phyloP scores from a whole-genome alignment of 2,113 vertebrate genomes.

The Tragulus kanchil region DNA sequence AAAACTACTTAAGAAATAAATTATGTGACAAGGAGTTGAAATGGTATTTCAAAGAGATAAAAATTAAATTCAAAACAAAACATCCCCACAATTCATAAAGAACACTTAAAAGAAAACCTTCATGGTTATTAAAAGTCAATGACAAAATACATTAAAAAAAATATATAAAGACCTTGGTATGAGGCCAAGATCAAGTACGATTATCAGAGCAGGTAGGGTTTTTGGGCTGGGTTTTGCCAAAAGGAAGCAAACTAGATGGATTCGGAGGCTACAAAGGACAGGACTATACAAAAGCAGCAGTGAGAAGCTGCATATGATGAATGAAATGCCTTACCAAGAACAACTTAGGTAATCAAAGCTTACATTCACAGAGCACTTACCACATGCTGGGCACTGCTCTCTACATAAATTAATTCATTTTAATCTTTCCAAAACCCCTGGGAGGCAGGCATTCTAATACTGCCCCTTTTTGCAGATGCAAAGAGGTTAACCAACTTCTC shows the following conservation, averaged over 20 bases:
- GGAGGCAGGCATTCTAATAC: background rate
- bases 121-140: background rate
- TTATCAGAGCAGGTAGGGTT: background rate
- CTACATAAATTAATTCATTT: background rate
- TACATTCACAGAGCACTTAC: background rate
- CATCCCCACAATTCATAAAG: background rate
- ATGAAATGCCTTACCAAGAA: background rate
- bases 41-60: background rate
- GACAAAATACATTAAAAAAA: background rate
- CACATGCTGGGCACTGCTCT: background rate
- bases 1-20: conserved; percentile 20
- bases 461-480: background rate
- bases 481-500: background rate
- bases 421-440: background rate
- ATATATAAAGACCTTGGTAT: background rate
- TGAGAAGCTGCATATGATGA: background rate
- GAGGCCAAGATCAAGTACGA: background rate
- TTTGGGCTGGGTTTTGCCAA: background rate
- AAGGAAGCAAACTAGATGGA: background rate
- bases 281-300: background rate
- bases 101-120: background rate
- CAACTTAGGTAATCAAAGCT: background rate
- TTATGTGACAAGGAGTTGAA: background rate
- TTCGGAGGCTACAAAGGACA: background rate
- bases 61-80: background rate